Conservation (phyloP, 2,797 vertebrate species). For the Poecilia wingei region DNA sequence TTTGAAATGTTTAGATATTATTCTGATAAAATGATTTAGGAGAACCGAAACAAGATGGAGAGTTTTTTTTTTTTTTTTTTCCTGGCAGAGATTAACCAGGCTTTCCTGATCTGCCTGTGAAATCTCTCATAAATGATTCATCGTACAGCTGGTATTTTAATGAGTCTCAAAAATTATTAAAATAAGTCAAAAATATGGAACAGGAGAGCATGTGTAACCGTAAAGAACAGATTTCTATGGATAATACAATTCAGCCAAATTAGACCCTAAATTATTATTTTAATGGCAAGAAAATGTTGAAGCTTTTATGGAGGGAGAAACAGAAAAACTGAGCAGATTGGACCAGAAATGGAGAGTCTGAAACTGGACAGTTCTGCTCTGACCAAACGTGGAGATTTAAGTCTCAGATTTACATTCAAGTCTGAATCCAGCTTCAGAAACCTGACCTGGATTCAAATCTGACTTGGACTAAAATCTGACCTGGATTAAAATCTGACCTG, state of each 20-base stretch:
- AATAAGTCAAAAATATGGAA: slow-evolving; percentile 1
- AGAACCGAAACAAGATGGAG: neutral
- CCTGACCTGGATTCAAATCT: too few species aligned
- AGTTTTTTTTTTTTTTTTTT: neutral
- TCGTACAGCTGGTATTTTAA: slow-evolving; percentile 6
- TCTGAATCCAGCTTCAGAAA: neutral
- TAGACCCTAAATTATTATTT: neutral
- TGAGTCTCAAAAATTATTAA: neutral
- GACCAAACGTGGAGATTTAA: too few species aligned
- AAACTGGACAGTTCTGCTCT: too few species aligned
- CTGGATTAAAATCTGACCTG: too few species aligned
- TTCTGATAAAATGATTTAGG: neutral
- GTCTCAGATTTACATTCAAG: too few species aligned
- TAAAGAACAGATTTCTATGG: slow-evolving; percentile 1
- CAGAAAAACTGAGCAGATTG: neutral
- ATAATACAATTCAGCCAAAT: neutral
- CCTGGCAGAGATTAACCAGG: slow-evolving; percentile 1
- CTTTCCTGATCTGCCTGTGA: neutral
- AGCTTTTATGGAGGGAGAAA: neutral
- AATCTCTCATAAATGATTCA: slow-evolving; percentile 7
- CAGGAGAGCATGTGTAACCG: neutral
- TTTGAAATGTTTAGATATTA: neutral
- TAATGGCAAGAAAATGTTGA: neutral
- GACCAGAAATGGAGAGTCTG: neutral
- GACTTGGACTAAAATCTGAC: too few species aligned